Base-by-base conservation (phyloP, 2,797 vertebrate genomes). In the Cichlasoma orientale region DNA sequence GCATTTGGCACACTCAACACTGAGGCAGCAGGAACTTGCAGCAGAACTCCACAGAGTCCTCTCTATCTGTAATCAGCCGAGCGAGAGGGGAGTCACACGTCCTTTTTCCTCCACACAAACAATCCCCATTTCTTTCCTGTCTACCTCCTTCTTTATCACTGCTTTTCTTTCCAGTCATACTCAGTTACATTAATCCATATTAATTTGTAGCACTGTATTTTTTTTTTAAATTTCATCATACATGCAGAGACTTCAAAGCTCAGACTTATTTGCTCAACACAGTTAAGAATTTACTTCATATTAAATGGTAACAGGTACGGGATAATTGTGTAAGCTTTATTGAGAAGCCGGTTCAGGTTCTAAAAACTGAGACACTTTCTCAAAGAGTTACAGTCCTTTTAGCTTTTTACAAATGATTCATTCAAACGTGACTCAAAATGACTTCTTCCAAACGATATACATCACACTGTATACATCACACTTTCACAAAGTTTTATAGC, bases 1-100 rank as follows among this genome's bases (percentile, higher is more conserved):
- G 80, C 87, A 90, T 93, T 83, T 87, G 89, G 91, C 94, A 94
- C 94, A 94, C 91, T 90, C 92, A 83, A 89, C 87, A 75, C 77
- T 75, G 88, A 92, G 89, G 91, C 88, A 91, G 90, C 92, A 91
- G 91, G 90, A 93, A 92, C 91, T 92, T 92, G 91, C 84, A 58
- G 89, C 82, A 89, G 70, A 91, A 90, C 89, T 93, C 93, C 90
- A 74, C 82, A 72, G 91, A 93, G 93, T 82, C 93, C 88, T 90
- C 90, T 93, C 88, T 79, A 78, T 79, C 90, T 88, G 84, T 93
- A 94, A 94, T 94, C 91, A 94, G 86, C 25, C 0, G 76, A 90
- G 90, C 55, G 90, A 87, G 86, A 88, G 77, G 90, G 88, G 86
- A 93, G 92, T 93, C 94, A 95, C 93, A 92, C 85, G 83, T 88